Conservation (phyloP, 2,113 vertebrate species). For the zebrafish (Danio rerio) region GRCz12tu NC_133189.1:39625001-39625500, state of each 20-base stretch:
- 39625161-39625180: slow-evolving; percentile 14
- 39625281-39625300: not conserved
- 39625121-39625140: slow-evolving; percentile 1
- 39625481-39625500: not conserved
- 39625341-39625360: not conserved
- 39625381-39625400: not conserved
- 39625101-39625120: slow-evolving; percentile 88
- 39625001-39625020: slow-evolving; percentile 98
- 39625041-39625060: slow-evolving; percentile 98
- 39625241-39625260: slow-evolving; percentile 31
- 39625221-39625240: slow-evolving; percentile 8
- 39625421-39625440: not conserved
- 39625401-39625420: not conserved
- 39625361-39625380: not conserved
- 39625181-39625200: not conserved
- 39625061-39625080: slow-evolving; percentile 98
- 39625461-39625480: not conserved
- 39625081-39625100: slow-evolving; percentile 97
- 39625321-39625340: not conserved
- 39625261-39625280: slow-evolving; percentile 33
- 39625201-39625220: slow-evolving; percentile 9
- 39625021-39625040: slow-evolving; percentile 96
- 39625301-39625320: not conserved
- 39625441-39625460: not conserved
- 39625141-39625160: not conserved